Conservation (phyloP, 2,888 invertebrate species). For the Philonicus albiceps region DNA sequence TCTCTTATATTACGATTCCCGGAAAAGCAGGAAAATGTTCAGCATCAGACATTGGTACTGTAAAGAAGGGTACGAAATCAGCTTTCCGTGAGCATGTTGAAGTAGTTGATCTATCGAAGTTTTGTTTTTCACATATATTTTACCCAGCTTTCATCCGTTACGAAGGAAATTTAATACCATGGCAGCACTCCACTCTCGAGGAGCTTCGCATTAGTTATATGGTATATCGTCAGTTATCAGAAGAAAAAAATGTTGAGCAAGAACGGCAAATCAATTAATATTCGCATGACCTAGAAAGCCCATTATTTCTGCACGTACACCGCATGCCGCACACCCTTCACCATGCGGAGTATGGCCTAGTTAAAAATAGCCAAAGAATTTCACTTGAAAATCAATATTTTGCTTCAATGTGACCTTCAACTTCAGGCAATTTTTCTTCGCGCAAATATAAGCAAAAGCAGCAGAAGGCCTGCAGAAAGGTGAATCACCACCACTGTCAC, state of each 20-base stretch:
- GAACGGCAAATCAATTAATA: slow-evolving; percentile 4
- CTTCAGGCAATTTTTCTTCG: slow-evolving; percentile 29
- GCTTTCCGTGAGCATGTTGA: background rate
- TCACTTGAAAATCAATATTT: slow-evolving; percentile 33
- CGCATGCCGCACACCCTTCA: background rate
- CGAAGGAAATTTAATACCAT: background rate
- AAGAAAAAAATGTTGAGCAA: background rate
- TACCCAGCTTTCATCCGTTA: background rate
- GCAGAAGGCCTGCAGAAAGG: slow-evolving; percentile 14
- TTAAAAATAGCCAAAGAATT: slow-evolving; percentile 35
- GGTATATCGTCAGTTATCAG: background rate
- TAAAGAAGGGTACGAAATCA: background rate
- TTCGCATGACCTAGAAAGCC: background rate
- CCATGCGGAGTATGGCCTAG: background rate
- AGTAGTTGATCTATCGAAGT: background rate
- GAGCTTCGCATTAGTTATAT: background rate
- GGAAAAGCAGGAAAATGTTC: background rate
- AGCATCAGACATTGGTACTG: background rate
- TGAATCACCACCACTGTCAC: slow-evolving; percentile 20
- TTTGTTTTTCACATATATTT: background rate
- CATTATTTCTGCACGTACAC: background rate
- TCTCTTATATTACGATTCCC: background rate
- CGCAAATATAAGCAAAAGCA: slow-evolving; percentile 30
- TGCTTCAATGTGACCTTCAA: slow-evolving; percentile 36
- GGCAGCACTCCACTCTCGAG: background rate